Evolutionary conservation across 2,888 invertebrate genomes (phyloP).

Genomic region (Noctua comes): DNA sequence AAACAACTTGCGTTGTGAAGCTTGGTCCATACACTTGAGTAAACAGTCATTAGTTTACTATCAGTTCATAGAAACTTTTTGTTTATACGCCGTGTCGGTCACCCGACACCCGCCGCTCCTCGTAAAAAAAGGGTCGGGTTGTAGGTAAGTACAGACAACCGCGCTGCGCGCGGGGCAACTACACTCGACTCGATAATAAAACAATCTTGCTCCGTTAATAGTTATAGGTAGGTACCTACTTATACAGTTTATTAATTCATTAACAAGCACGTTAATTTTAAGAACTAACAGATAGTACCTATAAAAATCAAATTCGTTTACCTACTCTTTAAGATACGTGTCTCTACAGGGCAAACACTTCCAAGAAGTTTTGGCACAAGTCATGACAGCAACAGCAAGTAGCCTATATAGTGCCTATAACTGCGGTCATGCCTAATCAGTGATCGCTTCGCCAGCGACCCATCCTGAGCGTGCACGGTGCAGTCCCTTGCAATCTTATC

Average conservation of each 20-base stretch:
- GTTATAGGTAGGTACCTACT: background rate
- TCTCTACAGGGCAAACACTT: background rate
- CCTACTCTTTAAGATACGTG: background rate
- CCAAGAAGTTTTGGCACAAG: background rate
- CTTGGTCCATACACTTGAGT: too few relatives aligned
- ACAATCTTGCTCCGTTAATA: background rate
- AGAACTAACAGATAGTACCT: background rate
- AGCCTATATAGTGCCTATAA: background rate
- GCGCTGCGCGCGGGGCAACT: too few relatives aligned
- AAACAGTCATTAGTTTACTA: too few relatives aligned
- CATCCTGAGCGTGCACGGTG: conserved; percentile 14
- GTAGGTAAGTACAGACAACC: too few relatives aligned
- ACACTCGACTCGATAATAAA: too few relatives aligned
- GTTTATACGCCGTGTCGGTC: too few relatives aligned
- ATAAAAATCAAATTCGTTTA: background rate
- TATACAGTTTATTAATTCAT: background rate
- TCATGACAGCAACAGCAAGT: background rate
- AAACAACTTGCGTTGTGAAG: too few relatives aligned
- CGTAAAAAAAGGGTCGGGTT: too few relatives aligned
- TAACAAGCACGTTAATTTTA: background rate
- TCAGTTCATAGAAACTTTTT: too few relatives aligned
- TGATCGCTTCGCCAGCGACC: background rate
- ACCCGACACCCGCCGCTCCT: too few relatives aligned
- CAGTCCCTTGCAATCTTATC: conserved; percentile 48
- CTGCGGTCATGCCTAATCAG: background rate